Evolutionary conservation across 2,113 vertebrate genomes (phyloP).

Genomic region (Craseonycteris thonglongyai): DNA sequence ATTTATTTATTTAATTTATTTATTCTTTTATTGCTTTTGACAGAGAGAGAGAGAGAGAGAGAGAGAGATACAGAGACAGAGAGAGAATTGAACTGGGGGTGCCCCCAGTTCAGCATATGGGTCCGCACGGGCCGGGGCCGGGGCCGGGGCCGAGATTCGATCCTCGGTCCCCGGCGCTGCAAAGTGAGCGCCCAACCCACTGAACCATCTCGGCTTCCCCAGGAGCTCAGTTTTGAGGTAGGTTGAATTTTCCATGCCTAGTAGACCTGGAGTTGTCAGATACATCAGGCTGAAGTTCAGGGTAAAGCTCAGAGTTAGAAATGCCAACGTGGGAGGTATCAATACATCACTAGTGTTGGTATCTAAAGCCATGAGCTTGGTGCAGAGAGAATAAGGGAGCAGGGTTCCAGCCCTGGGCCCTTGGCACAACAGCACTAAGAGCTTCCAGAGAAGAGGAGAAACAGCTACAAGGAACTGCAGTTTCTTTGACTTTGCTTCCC

Average conservation of each 20-base stretch:
- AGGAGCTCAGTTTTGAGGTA: background rate
- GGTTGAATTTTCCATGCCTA: background rate
- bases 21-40: too few species aligned
- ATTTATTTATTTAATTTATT: too few species aligned
- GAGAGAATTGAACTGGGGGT: too few species aligned
- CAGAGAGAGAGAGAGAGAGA: too few species aligned
- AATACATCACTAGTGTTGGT: background rate
- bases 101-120: too few species aligned
- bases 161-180: too few species aligned
- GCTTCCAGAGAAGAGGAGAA: background rate
- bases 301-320: background rate
- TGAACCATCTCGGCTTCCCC: too few species aligned
- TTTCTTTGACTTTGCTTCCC: background rate
- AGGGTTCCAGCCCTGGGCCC: background rate
- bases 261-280: background rate
- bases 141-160: too few species aligned
- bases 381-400: background rate
- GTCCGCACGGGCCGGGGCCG: too few species aligned
- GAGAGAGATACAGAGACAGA: too few species aligned
- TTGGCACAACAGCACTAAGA: background rate
- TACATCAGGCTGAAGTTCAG: background rate
- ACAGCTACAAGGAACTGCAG: background rate
- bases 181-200: too few species aligned
- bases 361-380: background rate
- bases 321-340: background rate